Evolutionary conservation across 2,113 vertebrate species (phyloP), one percentile per base, ranked within the genome.

Genomic region (Rhegmatorhina hoffmannsi): DNA sequence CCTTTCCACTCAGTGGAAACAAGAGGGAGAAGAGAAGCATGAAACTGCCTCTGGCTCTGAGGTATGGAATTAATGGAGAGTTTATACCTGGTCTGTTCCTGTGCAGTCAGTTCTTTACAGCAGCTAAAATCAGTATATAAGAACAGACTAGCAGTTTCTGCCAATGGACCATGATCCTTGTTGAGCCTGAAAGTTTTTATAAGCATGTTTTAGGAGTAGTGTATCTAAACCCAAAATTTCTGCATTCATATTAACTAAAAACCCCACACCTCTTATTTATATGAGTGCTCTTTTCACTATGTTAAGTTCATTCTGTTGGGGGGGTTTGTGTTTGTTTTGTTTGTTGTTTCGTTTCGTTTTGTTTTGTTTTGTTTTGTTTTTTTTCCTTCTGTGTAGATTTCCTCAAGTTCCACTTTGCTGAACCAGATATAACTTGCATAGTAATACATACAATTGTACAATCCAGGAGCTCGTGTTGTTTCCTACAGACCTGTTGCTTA

Each of bases 241-340:
- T 69, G n/a, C 5, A 28, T 53, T 83, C 14, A 14, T 70, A 44
- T 47, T 34, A 80, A 16, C 4, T 68, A 1, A 49, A 60, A 69
- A 66, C 15, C 17, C 2, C 12, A 29, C 8, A 29, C 8, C 5
- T 55, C 2, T 33, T 73, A 44, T 55, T 53, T 89, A 49, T 24
- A 33, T 13, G 3, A 46, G 2, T 34, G 6, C 0, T 0, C n/a
- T 82, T 87, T 53, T 52, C 13, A 31, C 14, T 53, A 2, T 46
- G 4, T 67, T 75, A 47, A 36, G 36, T 36, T 36, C 36, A 80
- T 38, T 76, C 11, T 60, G 2, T 43, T 43, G 40, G 40, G 40
- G 40, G 40, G 12, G 13, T 40, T 40, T 40, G 13, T 43, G 40
- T 43, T 40, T 47, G 17, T 55, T 4, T n/a, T 2, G 3, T 6